Base-by-base conservation (phyloP, 1,140 invertebrate genomes). In the Phortica variegata region DNA sequence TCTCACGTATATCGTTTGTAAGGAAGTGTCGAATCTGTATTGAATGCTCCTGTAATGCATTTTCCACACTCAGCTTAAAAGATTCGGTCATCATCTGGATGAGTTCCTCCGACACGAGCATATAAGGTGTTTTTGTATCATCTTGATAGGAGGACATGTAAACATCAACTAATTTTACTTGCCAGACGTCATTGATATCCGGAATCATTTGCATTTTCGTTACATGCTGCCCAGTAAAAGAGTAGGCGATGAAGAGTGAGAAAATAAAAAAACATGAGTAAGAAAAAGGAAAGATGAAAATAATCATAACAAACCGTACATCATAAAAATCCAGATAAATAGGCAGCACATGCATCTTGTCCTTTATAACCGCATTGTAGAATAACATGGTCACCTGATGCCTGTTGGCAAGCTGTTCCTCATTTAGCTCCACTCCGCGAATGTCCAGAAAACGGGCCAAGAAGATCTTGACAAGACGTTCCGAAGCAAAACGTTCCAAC, bases 361-460 rank as follows among this genome's bases (percentile, higher is more conserved):
- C 92, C 65, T 87, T 86, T 1, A 90, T 85, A 0, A 93, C 86
- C 51, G 90, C 93, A 70, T 94, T 90, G 62, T 93, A 93, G 23
- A 91, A 85, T 18, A 92, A 77, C 61, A 85, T 83, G 20, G 86
- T 86, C 26, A 95, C 77, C 12, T 83, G 80, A 66, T 92, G 87
- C 26, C 85, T 75, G 47, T 85, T 82, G 13, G 83, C 70, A 46
- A 76, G 73, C 63, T 85, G 83, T 19, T 51, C 21, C 33, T 56
- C 29, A 40, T 54, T 52, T 21, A 68, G 39, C 3, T 60, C 23
- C 7, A 49, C 49, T 17, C 66, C 58, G 18, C 56, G 54, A 3
- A 65, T 66, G 4, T 78, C 68, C 18, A 88, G 58, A 46, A 90
- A 88, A 49, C 84, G 80, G 38, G 85, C 82, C 4, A 85, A 81